Evolutionary conservation across 2,797 vertebrate genomes (phyloP), one percentile per base, ranked within the genome.

Genomic region (Platyrinchus mystaceus): DNA sequence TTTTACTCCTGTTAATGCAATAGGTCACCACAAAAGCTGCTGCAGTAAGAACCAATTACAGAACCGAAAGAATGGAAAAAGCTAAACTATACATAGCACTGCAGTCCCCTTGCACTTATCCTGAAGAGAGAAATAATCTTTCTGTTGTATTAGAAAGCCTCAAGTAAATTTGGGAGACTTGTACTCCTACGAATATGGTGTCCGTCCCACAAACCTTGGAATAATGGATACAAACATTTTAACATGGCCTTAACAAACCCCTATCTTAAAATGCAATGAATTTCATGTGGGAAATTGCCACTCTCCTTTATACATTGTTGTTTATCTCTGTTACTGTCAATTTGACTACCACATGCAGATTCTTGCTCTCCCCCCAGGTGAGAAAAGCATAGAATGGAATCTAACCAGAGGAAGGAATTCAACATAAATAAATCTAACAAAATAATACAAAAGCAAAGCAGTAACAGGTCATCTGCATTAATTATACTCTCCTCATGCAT

Each of bases 1-100:
- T 96, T 96, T 95, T 58, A 83, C 69, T 92, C 50, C 47, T 53
- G 41, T 69, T 87, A 78, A 87, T 69, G 47, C 83, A 87, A 23
- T 67, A 93, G 88, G 63, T 86, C 60, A 89, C 73, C 87, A 32
- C 56, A 77, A 91, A 91, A 87, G 10, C 76, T 89, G 67, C 60
- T 90, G 59, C 69, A 75, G 68, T 84, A 71, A 89, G 95, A 95
- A 64, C 17, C 60, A 86, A 59, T 69, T 89, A 81, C 74, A 87
- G 50, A 84, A 80, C 34, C 24, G 30, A 93, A 93, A 90, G 60
- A 75, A 56, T 34, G 4, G 34, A 78, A 79, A 89, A 71, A 49
- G 7, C 53, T 53, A 79, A 76, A 75, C 62, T 89, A 36, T 46
- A 44, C 41, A 28, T 21, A 79, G 50, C 47, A 67, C 53, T 50